Conservation (phyloP, 64 coral and sea anemone genomes). For the Dendrophyllia cribrosa region DNA sequence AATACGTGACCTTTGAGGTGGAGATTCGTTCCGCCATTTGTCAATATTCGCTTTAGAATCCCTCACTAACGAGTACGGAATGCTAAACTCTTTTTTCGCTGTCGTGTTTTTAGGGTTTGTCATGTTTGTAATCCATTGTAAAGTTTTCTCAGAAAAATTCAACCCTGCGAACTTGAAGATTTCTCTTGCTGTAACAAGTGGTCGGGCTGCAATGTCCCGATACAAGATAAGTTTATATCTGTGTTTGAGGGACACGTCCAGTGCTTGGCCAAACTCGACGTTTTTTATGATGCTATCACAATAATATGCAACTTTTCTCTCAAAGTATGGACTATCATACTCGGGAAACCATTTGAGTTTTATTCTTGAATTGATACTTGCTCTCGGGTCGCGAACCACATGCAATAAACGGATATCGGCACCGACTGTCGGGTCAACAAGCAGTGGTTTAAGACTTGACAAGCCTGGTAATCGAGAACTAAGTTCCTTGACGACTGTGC, state of each 20-base stretch:
- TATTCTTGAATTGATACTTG: conserved; percentile 38
- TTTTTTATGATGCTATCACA: not conserved
- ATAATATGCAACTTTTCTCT: conserved; percentile 6
- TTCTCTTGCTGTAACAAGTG: not conserved
- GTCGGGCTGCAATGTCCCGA: not conserved
- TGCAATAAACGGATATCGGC: conserved; percentile 28
- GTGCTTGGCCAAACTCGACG: conserved; percentile 10
- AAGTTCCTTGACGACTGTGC: conserved; percentile 25
- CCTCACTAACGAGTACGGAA: no score
- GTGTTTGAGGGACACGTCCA: not conserved
- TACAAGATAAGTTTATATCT: conserved; percentile 41
- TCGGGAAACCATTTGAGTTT: conserved; percentile 33
- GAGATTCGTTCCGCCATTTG: no score
- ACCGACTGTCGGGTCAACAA: not conserved
- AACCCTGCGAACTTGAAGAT: conserved; percentile 8
- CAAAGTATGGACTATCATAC: not conserved
- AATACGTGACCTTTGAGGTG: not conserved
- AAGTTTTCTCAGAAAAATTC: not conserved
- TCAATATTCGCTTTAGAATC: no score
- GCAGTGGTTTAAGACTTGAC: conserved; percentile 17
- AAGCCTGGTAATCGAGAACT: not conserved
- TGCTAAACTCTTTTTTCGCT: no score
- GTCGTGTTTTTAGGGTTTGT: conserved; percentile 1
- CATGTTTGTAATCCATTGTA: not conserved
- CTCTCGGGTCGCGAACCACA: conserved; percentile 35